Evolutionary conservation across 1,140 invertebrate genomes (phyloP).

Genomic region (Drosophila hydei): DNA sequence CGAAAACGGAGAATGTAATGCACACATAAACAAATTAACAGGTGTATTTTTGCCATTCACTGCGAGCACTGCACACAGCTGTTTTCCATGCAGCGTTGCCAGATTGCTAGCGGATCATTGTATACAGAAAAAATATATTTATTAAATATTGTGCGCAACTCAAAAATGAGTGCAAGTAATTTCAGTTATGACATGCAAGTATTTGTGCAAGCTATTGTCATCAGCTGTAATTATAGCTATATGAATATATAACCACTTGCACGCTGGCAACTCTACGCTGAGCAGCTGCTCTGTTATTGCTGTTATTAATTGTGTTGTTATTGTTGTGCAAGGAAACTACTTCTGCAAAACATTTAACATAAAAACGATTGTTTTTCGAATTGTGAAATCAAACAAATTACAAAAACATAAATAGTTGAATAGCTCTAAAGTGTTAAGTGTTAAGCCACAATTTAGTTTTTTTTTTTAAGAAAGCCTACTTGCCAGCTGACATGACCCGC

Average conservation of each 20-base stretch:
- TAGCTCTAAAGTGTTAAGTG: conserved; percentile 24
- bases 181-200: not conserved
- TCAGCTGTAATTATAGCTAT: not conserved
- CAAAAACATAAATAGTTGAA: conserved; percentile 43
- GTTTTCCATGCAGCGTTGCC: conserved; percentile 22
- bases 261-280: conserved; percentile 34
- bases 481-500: conserved; percentile 18
- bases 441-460: not conserved
- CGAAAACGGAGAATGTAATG: conserved; percentile 18
- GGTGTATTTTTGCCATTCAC: conserved; percentile 46
- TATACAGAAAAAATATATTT: conserved; percentile 14
- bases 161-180: conserved; percentile 2
- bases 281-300: conserved; percentile 59
- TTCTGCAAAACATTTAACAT: conserved; percentile 52
- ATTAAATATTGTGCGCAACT: conserved; percentile 26
- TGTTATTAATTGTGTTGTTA: conserved; percentile 16
- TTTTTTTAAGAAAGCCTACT: not conserved
- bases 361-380: conserved; percentile 54
- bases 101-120: not conserved
- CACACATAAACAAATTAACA: conserved; percentile 39
- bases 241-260: not conserved
- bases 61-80: conserved; percentile 18
- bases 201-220: conserved; percentile 7
- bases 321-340: conserved; percentile 65
- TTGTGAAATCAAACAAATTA: conserved; percentile 54